Base-by-base conservation (phyloP, 2,888 invertebrate species). In the Oligia fasciuncula region DNA sequence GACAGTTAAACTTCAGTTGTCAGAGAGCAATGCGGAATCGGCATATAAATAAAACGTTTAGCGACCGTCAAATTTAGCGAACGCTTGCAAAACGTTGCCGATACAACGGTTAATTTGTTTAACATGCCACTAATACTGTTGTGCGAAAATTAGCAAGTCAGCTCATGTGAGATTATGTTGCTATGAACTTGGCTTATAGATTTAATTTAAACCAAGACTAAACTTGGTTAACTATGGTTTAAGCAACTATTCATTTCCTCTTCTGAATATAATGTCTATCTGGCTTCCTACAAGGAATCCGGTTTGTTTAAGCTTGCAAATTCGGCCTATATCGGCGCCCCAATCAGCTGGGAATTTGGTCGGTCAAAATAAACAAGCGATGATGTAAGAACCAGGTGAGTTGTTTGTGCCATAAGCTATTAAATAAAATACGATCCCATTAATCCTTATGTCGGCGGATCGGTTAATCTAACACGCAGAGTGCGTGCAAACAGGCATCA, bases 51-150 rank as follows among this genome's bases (percentile, higher is more conserved):
- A 93, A 92, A 91, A 89, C 90, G 90, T 92, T 94, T 94, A 94
- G 91, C 91, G 83, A 85, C 80, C 88, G 92, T 91, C 92, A 91
- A 89, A 93, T 94, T 95, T 95, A 94, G 94, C 95, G 90, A 89
- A 88, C 90, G 89, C 88, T 86, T 91, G 95, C 94, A 92, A 96
- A 95, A 89, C 84, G 88, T 91, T 89, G 87, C 89, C 80, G 85
- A 84, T 87, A 84, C 89, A 91, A 94, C 95, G 88, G 94, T 94
- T 94, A 92, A 92, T 90, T 89, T 90, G 90, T 92, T 95, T 94
- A 94, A 92, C 94, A 91, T 90, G 85, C 87, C 89, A 90, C 91
- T 93, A 91, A 92, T 93, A 92, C 92, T 91, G 94, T 93, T 94
- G 92, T 90, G 93, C 84, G 91, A 93, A 90, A 93, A 93, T 93